Evolutionary conservation across 2,113 vertebrate species (phyloP), one percentile per base, ranked within the genome.

Genomic region (Oreochromis spilurus): DNA sequence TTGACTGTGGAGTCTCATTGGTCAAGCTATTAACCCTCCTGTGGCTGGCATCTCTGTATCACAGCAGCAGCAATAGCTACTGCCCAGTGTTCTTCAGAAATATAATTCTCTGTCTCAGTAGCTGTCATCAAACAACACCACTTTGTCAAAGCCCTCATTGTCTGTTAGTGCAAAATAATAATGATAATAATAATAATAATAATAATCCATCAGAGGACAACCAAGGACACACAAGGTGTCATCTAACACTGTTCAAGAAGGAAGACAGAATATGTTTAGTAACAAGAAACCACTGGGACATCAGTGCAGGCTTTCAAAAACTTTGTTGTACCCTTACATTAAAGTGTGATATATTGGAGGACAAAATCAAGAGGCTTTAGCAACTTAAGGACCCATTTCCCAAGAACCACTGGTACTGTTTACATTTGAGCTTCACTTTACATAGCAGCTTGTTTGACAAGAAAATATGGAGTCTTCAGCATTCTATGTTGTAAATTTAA

Each of bases 311-410:
- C 75, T 85, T 84, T 79, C 16, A 72, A 78, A 88, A 53, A 40
- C 17, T 83, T 80, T 29, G 17, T 70, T 58, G 52, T 86, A n/a
- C 21, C 43, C 55, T 75, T 26, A 24, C 31, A 58, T 77, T 40
- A 45, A 10, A 82, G 17, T 62, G 24, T 79, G 80, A 79, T 48
- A 60, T 72, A 82, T 53, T 91, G 19, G 72, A 93, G 88, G 89
- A 89, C 83, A 83, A 87, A 77, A 84, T 92, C 38, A 91, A 89
- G 65, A 86, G 21, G 91, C 81, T 84, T 86, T 67, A 65, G 24
- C 72, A 81, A 31, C 14, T 50, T n/a, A 62, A 83, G 38, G 14
- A 83, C 72, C 79, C 54, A 26, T 29, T 57, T 82, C 58, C 60
- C 43, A 3, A 7, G 77, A 31, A 79, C 9, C 43, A 86, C 21